Conservation (phyloP, 2,888 invertebrate species). For the Agapostemon virescens region DNA sequence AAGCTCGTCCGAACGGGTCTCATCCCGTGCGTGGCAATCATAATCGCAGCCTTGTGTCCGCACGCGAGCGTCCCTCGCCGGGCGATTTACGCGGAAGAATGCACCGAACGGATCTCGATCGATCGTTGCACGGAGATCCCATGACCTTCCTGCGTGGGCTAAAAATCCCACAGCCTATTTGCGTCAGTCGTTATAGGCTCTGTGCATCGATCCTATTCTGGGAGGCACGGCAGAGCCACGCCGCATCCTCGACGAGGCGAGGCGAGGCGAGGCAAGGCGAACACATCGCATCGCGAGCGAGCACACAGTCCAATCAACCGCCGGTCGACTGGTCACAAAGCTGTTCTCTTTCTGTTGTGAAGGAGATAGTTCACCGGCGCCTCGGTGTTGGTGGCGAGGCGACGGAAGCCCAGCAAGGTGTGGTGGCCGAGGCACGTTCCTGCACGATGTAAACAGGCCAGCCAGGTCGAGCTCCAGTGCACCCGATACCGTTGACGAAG, state of each 20-base stretch:
- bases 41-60: not conserved
- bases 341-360: constrained; percentile 39
- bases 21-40: constrained; percentile 3
- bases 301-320: constrained; percentile 62
- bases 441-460: constrained; percentile 66
- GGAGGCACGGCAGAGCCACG: not conserved
- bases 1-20: not conserved
- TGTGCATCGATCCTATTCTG: constrained; percentile 60
- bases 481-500: constrained; percentile 63
- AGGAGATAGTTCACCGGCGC: constrained; percentile 57
- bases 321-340: constrained; percentile 70
- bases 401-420: constrained; percentile 70
- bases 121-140: constrained; percentile 39
- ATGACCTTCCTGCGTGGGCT: constrained; percentile 56
- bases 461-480: constrained; percentile 63
- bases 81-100: constrained; percentile 9
- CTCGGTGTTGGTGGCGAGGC: constrained; percentile 54
- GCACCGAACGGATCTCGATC: not conserved
- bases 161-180: constrained; percentile 51
- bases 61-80: constrained; percentile 4
- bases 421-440: constrained; percentile 64
- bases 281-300: constrained; percentile 20
- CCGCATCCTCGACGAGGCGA: not conserved
- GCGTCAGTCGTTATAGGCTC: constrained; percentile 47
- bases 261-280: not conserved